Conservation (phyloP, 2,113 vertebrate species). For the Laticauda laticaudata region DNA sequence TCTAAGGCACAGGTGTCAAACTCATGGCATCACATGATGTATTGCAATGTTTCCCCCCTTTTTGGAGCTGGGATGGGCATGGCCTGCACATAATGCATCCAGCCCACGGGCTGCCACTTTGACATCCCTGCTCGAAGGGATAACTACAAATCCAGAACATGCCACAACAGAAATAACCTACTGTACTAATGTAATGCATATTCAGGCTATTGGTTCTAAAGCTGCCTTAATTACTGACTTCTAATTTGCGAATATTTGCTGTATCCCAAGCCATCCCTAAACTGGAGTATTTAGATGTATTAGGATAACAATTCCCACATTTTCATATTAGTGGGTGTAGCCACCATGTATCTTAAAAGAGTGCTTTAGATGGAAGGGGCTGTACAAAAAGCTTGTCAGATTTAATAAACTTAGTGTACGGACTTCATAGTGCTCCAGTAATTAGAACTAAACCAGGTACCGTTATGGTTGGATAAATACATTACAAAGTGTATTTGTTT, state of each 20-base stretch:
- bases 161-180: neutral
- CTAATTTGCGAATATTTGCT: neutral
- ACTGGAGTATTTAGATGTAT: neutral
- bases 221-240: neutral
- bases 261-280: neutral
- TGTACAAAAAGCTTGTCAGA: neutral
- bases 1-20: neutral
- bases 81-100: too few species aligned
- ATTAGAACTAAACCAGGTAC: neutral
- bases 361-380: neutral
- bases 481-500: neutral
- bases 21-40: too few species aligned
- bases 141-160: neutral
- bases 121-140: neutral
- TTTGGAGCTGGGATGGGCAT: too few species aligned
- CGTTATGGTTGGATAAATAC: neutral
- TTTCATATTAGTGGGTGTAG: neutral
- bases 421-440: neutral
- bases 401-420: neutral
- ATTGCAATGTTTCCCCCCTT: too few species aligned
- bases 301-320: neutral
- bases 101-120: accelerated
- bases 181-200: neutral
- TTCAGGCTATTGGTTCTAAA: neutral
- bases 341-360: neutral